Base-by-base conservation (phyloP, 1,140 invertebrate species). In the Musca vetustissima region DNA sequence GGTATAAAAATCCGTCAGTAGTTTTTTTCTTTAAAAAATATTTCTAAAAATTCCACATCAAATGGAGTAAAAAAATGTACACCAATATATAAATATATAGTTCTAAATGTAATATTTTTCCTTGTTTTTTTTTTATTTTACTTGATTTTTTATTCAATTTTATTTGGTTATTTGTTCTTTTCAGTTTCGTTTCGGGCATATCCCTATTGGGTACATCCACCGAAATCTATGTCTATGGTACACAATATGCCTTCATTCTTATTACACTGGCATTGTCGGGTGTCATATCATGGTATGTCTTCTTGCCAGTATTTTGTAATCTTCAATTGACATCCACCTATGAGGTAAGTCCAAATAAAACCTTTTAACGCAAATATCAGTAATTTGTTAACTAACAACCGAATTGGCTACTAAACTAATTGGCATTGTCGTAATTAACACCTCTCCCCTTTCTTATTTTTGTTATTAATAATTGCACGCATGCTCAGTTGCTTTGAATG, bases 311-410 rank as follows among this genome's bases (percentile, higher is more conserved):
- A 0, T 95, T 94, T 80, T 92, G 93, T 78, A 87, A 91, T 24
- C 87, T 96, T 2, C 86, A 88, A 75, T 83, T 95, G 21, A 94
- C 92, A 25, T 95, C 92, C 64, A 92, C 91, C 53, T 95, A 94
- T 83, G 91, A 95, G 88, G 91, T 92, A 85, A 81, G 75, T 69
- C 65, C n/a, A n/a, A n/a, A n/a, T n/a, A n/a, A n/a, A n/a, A 70
- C 70, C 28, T 28, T 28, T 4, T 4, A 3, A n/a, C n/a, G n/a
- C n/a, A n/a, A n/a, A 43, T 43, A 43, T 9, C 15, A 22, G 21
- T n/a, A 59, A n/a, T 32, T 28, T 59, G 55, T 32, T 61, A 4
- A 61, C 43, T 43, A 36, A 36, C 36, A 17, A n/a, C 24, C 22
- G 47, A 49, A 49, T 66, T 50, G 47, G 49, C 57, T 19, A 24